Evolutionary conservation across 2,797 vertebrate species (phyloP), one percentile per base, ranked within the genome.

Genomic region (Girardinus metallicus): DNA sequence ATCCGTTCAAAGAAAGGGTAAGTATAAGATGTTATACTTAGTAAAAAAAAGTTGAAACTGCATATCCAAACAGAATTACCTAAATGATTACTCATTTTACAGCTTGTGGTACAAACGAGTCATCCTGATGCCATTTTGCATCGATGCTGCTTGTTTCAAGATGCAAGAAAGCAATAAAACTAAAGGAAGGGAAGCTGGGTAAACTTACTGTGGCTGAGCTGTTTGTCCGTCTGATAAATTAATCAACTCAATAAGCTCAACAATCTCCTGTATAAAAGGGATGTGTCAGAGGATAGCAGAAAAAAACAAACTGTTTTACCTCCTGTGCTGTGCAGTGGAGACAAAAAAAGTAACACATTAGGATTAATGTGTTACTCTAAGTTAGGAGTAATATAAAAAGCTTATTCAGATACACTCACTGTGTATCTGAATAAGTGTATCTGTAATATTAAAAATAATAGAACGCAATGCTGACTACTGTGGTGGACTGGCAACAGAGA

Each of bases 371-470:
- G n/a, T n/a, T n/a, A n/a, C n/a, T n/a, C n/a, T n/a, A n/a, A n/a
- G n/a, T n/a, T n/a, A n/a, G n/a, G n/a, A n/a, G n/a, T n/a, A n/a
- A n/a, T n/a, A n/a, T n/a, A n/a, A n/a, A n/a, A n/a, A n/a, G n/a
- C n/a, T n/a, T n/a, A n/a, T n/a, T n/a, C n/a, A n/a, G n/a, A n/a
- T n/a, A n/a, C n/a, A n/a, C n/a, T n/a, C n/a, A n/a, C n/a, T n/a
- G n/a, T n/a, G n/a, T n/a, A n/a, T n/a, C n/a, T n/a, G n/a, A n/a
- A n/a, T n/a, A n/a, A n/a, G n/a, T n/a, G n/a, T n/a, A n/a, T n/a
- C n/a, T n/a, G n/a, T n/a, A n/a, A n/a, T 66, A 66, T 66, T 11
- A 66, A 66, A 62, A 62, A 62, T 62, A 31, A 18, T 62, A 18
- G n/a, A 60, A 18, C 15, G 1, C 0, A 34, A 9, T 62, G 6